Percentiles rank a stretch among this genome's conserved stretches.
Evolutionary conservation across 2,113 vertebrate species (phyloP).

Genomic region (Callionymus lyra): DNA sequence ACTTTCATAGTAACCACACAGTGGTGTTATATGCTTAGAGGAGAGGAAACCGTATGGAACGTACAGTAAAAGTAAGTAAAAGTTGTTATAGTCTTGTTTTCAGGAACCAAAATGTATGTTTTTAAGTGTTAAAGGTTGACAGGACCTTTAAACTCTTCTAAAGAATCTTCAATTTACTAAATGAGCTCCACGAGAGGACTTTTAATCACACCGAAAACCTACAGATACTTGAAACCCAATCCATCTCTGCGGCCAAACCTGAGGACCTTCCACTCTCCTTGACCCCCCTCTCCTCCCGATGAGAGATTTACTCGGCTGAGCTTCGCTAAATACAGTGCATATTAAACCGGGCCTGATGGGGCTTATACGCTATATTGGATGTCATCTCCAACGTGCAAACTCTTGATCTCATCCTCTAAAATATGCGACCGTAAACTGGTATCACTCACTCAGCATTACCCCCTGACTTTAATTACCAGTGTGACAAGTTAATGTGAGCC

Average conservation of each 20-base stretch:
- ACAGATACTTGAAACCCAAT: too few species aligned
- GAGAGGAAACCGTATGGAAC: too few species aligned
- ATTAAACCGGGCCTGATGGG: constrained; percentile 34
- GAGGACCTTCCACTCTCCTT: constrained; percentile 36
- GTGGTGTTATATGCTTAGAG: too few species aligned
- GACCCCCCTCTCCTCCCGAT: constrained; percentile 28
- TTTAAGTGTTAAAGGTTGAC: too few species aligned
- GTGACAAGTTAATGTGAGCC: constrained; percentile 49
- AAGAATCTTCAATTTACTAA: too few species aligned
- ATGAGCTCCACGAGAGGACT: too few species aligned
- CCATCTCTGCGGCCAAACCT: constrained; percentile 5
- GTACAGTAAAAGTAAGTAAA: too few species aligned
- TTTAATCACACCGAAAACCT: too few species aligned
- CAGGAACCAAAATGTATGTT: too few species aligned
- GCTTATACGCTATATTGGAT: constrained; percentile 52
- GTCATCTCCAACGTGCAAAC: constrained; percentile 49
- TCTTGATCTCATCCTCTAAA: constrained; percentile 49
- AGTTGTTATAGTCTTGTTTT: too few species aligned
- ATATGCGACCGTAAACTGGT: constrained; percentile 48
- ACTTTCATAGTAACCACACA: too few species aligned
- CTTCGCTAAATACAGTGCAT: constrained; percentile 30
- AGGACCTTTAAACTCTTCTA: too few species aligned
- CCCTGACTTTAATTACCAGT: constrained; percentile 52
- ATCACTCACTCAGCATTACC: constrained; percentile 54
- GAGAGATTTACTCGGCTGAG: constrained; percentile 17